Evolutionary conservation across 2,797 vertebrate genomes (phyloP), one percentile per base, ranked within the genome.

Genomic region (Chiropotes sagulatus): DNA sequence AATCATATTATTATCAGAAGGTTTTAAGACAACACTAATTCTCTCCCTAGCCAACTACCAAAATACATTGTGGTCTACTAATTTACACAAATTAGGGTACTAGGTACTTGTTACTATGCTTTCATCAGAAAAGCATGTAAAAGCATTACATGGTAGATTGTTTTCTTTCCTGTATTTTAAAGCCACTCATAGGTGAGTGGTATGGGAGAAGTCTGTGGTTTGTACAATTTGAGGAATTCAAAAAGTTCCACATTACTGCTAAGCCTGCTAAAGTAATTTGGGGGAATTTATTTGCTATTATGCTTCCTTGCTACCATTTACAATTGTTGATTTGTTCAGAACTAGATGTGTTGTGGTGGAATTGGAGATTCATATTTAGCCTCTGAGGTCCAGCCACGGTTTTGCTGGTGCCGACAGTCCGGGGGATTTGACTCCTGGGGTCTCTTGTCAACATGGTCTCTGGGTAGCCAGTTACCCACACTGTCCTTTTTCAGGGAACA

Each of bases 291-390:
- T 61, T 88, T 57, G 30, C 72, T 30, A 0, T 8, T 54, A 11
- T 80, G 58, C 15, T 84, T 82, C 58, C 82, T 82, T 82, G 22
- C 33, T 70, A 20, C 64, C 5, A 52, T 57, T n/a, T 19, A 1
- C 8, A 57, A 46, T 64, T 10, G n/a, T 39, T n/a, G 30, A 93
- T 92, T 94, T 86, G 73, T 89, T 90, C 88, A 85, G 70, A 92
- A 61, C 41, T 28, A 14, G 33, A 15, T 13, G 30, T 87, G 41
- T 57, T 36, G 26, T 19, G 1, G 8, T 80, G 52, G 46, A 22
- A 12, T 22, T 30, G 61, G 50, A 26, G 7, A 28, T 33, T 75
- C 36, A 58, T 61, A 14, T 13, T 61, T 57, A n/a, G 39, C 54
- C 12, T 75, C 57, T 67, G 26, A 81, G 15, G 80, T 75, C 52